phyloP scores from a whole-genome alignment of 2,113 vertebrate species.

The Maccullochella peelii region DNA sequence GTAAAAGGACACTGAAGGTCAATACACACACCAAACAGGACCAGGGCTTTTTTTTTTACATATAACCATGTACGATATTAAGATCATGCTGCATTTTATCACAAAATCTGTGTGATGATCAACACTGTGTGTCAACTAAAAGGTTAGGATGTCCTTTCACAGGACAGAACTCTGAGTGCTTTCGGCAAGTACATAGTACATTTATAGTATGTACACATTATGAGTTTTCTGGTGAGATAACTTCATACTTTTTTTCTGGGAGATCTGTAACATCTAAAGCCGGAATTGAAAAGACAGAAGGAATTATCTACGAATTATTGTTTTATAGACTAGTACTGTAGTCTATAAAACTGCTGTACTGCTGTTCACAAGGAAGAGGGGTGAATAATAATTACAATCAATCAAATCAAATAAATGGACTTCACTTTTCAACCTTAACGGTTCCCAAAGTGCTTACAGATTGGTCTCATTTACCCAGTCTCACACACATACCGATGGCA shows the following conservation, averaged over 20 bases:
- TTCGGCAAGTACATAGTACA: neutral
- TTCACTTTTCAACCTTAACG: too few species aligned
- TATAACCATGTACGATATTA: neutral
- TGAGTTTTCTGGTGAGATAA: neutral
- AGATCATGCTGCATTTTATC: constrained; percentile 7
- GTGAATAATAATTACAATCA: neutral
- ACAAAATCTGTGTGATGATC: constrained; percentile 11
- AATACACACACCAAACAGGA: neutral
- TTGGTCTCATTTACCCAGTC: too few species aligned
- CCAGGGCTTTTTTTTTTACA: neutral
- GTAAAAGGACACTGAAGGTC: constrained; percentile 65
- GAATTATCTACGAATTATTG: neutral
- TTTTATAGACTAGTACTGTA: neutral
- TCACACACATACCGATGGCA: too few species aligned
- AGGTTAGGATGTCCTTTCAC: constrained; percentile 16
- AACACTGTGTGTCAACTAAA: constrained; percentile 13
- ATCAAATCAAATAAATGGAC: neutral
- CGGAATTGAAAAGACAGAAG: neutral
- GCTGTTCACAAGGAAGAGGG: neutral
- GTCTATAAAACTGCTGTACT: too few species aligned
- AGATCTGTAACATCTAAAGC: neutral
- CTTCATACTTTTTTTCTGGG: neutral
- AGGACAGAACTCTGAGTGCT: constrained; percentile 11
- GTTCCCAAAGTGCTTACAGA: too few species aligned
- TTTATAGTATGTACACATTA: neutral